Percentiles rank a stretch among this genome's conserved stretches.
Evolutionary conservation across 1,140 invertebrate species (phyloP).

Genomic region (Trichoplusia ni): DNA sequence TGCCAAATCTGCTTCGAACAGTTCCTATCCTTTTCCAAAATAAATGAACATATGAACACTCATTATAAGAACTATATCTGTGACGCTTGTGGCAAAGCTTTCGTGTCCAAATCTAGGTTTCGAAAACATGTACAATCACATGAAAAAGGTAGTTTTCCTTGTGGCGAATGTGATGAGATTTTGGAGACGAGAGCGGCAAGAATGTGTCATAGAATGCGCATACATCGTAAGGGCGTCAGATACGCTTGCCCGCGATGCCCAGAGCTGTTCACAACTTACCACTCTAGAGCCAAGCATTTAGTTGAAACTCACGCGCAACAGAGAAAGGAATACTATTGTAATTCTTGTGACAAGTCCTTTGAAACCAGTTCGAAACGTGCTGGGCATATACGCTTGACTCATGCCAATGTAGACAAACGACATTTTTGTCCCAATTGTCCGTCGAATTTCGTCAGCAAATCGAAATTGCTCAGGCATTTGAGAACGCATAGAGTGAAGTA

Average conservation of each 20-base stretch:
- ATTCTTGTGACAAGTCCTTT: constrained; percentile 54
- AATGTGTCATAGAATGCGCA: constrained; percentile 58
- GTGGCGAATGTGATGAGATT: constrained; percentile 89
- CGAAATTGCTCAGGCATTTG: constrained; percentile 52
- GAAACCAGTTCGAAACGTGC: constrained; percentile 62
- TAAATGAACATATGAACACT: constrained; percentile 74
- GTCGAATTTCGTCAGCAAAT: constrained; percentile 47
- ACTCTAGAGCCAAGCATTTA: constrained; percentile 65
- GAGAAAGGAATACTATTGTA: constrained; percentile 51
- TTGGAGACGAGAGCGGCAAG: constrained; percentile 76
- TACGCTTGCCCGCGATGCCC: constrained; percentile 71
- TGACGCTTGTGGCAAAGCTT: constrained; percentile 85
- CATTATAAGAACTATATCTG: constrained; percentile 83
- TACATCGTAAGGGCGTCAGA: constrained; percentile 65
- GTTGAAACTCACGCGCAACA: constrained; percentile 57
- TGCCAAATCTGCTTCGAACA: constrained; percentile 60
- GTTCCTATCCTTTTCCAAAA: constrained; percentile 60
- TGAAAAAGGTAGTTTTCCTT: constrained; percentile 83
- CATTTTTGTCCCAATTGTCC: constrained; percentile 54
- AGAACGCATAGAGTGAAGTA: constrained; percentile 41
- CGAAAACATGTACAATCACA: constrained; percentile 83
- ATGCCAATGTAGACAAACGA: constrained; percentile 48
- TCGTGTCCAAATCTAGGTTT: constrained; percentile 82
- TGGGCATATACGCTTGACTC: constrained; percentile 47
- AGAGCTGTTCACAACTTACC: constrained; percentile 67